Evolutionary conservation across 2,888 invertebrate genomes (phyloP).

Genomic region (Lasioglossum vierecki): DNA sequence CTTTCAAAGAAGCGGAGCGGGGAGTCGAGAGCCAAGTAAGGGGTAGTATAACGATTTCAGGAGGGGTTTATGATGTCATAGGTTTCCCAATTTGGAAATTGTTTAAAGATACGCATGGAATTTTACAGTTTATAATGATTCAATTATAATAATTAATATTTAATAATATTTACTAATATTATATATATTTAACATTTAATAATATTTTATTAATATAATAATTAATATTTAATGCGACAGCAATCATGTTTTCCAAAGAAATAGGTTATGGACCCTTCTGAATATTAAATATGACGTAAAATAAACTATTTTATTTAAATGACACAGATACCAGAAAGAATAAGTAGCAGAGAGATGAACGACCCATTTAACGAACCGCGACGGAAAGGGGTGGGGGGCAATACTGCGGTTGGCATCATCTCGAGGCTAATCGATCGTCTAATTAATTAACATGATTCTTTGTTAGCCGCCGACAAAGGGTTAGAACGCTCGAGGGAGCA

Average conservation of each 20-base stretch:
- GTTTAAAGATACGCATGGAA: background rate
- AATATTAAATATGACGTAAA: no score
- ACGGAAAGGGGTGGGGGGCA: background rate
- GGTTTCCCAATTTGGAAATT: background rate
- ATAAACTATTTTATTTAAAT: background rate
- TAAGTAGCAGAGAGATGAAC: background rate
- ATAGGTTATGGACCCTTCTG: no score
- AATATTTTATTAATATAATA: no score
- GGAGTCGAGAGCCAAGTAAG: background rate
- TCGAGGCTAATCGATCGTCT: conserved; percentile 19
- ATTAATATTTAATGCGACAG: no score
- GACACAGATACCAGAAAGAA: background rate
- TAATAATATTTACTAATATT: no score
- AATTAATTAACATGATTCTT: conserved; percentile 36
- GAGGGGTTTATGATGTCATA: background rate
- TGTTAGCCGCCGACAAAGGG: background rate
- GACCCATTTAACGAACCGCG: background rate
- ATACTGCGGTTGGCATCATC: background rate
- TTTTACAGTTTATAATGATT: background rate
- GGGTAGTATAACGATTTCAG: background rate
- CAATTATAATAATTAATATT: no score
- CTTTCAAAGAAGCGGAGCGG: background rate
- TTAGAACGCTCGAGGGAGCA: background rate
- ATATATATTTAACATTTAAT: no score
- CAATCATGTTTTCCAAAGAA: background rate